Evolutionary conservation across 2,888 invertebrate species (phyloP).

Genomic region (Allolobophora icterica): DNA sequence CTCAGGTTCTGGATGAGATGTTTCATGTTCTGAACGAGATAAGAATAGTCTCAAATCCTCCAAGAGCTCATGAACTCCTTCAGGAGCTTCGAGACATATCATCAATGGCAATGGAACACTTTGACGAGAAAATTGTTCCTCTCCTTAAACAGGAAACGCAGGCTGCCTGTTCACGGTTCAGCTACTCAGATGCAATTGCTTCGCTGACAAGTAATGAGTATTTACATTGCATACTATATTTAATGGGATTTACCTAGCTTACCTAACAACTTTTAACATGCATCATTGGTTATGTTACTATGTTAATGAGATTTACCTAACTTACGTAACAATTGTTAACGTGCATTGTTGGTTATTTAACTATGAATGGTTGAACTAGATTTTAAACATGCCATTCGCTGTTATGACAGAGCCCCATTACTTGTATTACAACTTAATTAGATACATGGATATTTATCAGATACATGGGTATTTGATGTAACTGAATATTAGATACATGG

Average conservation of each 20-base stretch:
- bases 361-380: background rate
- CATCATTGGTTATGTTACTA: background rate
- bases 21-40: constrained; percentile 77
- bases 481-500: too few relatives aligned
- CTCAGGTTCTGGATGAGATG: constrained; percentile 85
- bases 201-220: background rate
- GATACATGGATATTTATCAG: too few relatives aligned
- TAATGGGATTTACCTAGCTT: background rate
- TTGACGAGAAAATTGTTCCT: constrained; percentile 90
- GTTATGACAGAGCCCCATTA: too few relatives aligned
- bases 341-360: too few relatives aligned
- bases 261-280: too few relatives aligned
- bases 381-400: too few relatives aligned
- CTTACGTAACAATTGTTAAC: too few relatives aligned
- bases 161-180: background rate
- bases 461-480: too few relatives aligned
- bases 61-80: constrained; percentile 81
- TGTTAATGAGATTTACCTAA: background rate
- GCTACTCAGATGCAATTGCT: constrained; percentile 1
- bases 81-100: constrained; percentile 90
- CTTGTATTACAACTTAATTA: too few relatives aligned
- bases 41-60: constrained; percentile 68
- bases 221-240: background rate
- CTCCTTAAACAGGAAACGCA: constrained; percentile 49
- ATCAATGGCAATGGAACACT: constrained; percentile 94